Evolutionary conservation across 2,888 invertebrate species (phyloP).

Genomic region (Mylabris sibirica): DNA sequence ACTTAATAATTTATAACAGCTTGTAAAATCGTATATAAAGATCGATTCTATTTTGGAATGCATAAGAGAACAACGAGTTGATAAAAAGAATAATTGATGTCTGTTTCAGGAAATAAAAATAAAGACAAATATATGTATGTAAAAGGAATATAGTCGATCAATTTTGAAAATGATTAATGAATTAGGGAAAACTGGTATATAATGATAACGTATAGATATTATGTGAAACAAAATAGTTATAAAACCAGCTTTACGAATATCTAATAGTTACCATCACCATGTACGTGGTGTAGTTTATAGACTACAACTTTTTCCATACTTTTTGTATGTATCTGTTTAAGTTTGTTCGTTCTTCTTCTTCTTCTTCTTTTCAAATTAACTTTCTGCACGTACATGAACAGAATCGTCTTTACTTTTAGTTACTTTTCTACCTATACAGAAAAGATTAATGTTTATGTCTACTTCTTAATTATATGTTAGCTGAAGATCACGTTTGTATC

Average conservation of each 20-base stretch:
- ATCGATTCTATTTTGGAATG: neutral
- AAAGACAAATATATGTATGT: neutral
- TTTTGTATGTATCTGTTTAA: constrained; percentile 15
- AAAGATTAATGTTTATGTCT: constrained; percentile 50
- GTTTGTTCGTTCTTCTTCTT: constrained; percentile 44
- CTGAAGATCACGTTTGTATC: constrained; percentile 35
- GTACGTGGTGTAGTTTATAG: constrained; percentile 33
- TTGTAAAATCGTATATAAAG: neutral
- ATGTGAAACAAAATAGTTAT: constrained; percentile 42
- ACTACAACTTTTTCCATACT: constrained; percentile 41
- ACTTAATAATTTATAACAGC: neutral
- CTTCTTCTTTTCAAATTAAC: constrained; percentile 47
- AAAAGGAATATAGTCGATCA: neutral
- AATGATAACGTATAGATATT: constrained; percentile 23
- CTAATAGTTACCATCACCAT: constrained; percentile 46
- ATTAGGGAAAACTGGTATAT: constrained; percentile 38
- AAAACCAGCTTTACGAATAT: constrained; percentile 28
- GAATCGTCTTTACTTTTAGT: constrained; percentile 2
- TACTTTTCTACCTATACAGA: constrained; percentile 22
- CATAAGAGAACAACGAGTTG: neutral
- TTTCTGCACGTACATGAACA: constrained; percentile 43
- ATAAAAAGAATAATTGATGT: constrained; percentile 2
- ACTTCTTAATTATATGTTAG: constrained; percentile 51
- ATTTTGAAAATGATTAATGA: constrained; percentile 43
- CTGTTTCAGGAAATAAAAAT: constrained; percentile 24